These are phyloP conservation scores for Phlogophora meticulosa DNA, from an alignment of 2,888 invertebrate genomes.

Conservation along the genomic window DNA sequence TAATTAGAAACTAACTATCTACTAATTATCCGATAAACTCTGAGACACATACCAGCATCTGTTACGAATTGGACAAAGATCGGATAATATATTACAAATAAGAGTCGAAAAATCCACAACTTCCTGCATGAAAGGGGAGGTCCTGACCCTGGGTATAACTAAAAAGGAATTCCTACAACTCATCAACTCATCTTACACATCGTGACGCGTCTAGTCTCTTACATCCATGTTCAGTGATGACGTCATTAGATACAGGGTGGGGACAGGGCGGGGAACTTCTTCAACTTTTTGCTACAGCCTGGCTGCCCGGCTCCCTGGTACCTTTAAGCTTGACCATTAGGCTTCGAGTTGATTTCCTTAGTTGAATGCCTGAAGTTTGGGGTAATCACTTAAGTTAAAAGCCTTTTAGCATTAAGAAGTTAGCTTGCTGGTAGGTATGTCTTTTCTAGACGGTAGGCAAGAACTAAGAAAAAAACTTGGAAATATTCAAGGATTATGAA, in stretches of 20 bases:
- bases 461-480: background rate
- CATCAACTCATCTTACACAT: background rate
- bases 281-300: conserved; percentile 18
- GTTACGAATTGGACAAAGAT: no score
- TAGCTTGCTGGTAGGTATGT: background rate
- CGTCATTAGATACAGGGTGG: conserved; percentile 51
- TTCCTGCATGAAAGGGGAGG: no score
- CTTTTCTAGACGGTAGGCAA: background rate
- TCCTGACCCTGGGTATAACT: no score
- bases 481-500: background rate
- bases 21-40: no score
- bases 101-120: no score
- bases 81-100: no score
- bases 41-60: no score
- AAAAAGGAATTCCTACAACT: no score
- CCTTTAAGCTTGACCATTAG: conserved; percentile 44
- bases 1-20: no score
- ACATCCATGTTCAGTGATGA: conserved; percentile 44
- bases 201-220: conserved; percentile 36
- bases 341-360: conserved; percentile 31
- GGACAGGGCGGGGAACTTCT: conserved; percentile 33
- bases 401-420: conserved; percentile 29
- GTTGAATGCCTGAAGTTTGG: conserved; percentile 37
- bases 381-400: conserved; percentile 37
- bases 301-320: conserved; percentile 16